A percentile compares a stretch with the other conserved stretches of the same genome.
phyloP scores from a whole-genome alignment of 1,140 invertebrate genomes.

The Brachionus rubens region DNA sequence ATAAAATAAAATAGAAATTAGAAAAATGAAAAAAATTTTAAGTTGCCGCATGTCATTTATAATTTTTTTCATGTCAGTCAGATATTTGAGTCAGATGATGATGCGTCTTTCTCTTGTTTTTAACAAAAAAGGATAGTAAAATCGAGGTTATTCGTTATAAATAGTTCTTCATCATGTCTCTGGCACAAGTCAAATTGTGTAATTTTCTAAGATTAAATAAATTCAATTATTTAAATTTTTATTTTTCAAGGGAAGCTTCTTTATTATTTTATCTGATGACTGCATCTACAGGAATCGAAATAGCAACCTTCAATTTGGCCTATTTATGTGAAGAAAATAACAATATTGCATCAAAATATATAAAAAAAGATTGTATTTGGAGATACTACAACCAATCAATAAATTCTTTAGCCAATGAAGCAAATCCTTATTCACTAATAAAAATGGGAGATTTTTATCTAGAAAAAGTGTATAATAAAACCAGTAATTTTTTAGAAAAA shows the following conservation, averaged over 20 bases:
- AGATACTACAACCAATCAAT: not conserved
- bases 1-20: too few species aligned
- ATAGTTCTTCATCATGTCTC: too few species aligned
- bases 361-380: not conserved
- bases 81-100: too few species aligned
- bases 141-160: too few species aligned
- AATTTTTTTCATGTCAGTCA: too few species aligned
- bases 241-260: not conserved
- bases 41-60: too few species aligned
- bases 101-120: too few species aligned
- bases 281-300: not conserved
- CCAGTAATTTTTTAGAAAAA: not conserved
- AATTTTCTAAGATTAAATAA: not conserved
- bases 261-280: not conserved
- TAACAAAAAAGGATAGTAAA: too few species aligned
- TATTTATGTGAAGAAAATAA: constrained; percentile 1
- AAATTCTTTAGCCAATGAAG: not conserved
- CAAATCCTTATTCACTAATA: not conserved
- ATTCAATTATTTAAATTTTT: not conserved
- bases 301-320: not conserved
- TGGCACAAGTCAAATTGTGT: too few species aligned
- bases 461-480: not conserved
- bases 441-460: not conserved
- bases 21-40: too few species aligned
- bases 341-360: not conserved